phyloP scores from a whole-genome alignment of 2,113 vertebrate genomes.

The Ammodytes marinus region DNA sequence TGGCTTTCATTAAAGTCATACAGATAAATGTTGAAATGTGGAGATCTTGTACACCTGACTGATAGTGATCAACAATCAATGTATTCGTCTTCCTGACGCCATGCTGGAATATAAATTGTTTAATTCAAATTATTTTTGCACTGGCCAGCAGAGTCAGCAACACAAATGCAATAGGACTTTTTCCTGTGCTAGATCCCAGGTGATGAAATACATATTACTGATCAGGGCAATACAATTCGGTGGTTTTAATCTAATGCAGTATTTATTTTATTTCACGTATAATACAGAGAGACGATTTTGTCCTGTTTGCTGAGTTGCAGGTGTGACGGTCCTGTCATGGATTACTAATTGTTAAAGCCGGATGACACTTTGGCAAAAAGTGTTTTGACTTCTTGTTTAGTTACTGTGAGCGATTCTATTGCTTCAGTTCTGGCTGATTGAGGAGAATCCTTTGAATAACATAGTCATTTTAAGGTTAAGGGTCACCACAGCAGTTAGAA shows the following conservation, averaged over 20 bases:
- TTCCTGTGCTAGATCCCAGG: neutral
- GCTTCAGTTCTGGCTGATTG: conserved; percentile 10
- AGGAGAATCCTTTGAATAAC: neutral
- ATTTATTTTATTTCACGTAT: neutral
- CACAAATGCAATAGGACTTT: neutral
- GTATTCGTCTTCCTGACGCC: conserved; percentile 21
- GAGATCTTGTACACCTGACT: conserved; percentile 36
- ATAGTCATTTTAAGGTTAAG: neutral
- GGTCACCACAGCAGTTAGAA: neutral
- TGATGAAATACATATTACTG: neutral
- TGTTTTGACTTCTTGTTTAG: conserved; percentile 14
- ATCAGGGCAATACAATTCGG: neutral
- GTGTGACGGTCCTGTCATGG: conserved; percentile 12
- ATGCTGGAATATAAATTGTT: conserved; percentile 12
- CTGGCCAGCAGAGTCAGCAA: neutral
- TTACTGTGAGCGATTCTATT: neutral
- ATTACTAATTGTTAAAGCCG: neutral
- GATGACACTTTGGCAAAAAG: neutral
- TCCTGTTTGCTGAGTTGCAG: conserved; percentile 4
- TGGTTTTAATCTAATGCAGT: no score
- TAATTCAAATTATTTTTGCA: conserved; percentile 6
- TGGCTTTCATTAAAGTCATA: conserved; percentile 19
- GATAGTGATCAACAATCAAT: conserved; percentile 41
- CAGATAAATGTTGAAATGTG: conserved; percentile 25
- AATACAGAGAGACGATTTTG: neutral